Evolutionary conservation across 2,888 invertebrate genomes (phyloP), one percentile per base, ranked within the genome.

Genomic region (Eupithecia subumbrata): DNA sequence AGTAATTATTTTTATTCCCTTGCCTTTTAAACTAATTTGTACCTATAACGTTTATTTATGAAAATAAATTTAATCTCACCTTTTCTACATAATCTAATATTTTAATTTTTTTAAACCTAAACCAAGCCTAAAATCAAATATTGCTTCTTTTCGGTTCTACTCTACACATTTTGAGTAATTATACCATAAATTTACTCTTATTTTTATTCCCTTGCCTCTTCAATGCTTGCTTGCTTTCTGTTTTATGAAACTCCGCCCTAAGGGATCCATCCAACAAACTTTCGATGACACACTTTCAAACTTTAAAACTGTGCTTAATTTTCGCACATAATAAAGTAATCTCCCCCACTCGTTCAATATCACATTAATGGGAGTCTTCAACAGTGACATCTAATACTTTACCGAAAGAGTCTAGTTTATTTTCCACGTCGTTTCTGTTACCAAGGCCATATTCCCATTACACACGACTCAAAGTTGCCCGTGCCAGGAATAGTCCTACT

Each of bases 381-480:
- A 94, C 94, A 94, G 94, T 94, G 91, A 91, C 90, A 93, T 94
- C 93, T 94, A 94, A 94, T 93, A 92, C 91, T 87, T 83, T 86
- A 88, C 87, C 87, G 89, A 92, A 91, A 91, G 90, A 90, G 88
- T 90, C 87, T 85, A 90, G 86, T 87, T 76, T 78, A 68, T 72
- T 60, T 73, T 37, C 70, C 43, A 79, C 73, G 76, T 76, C 75
- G 77, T 74, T 78, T 75, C 76, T 76, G 81, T 82, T 76, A 71
- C 75, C 66, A 77, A 64, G 72, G 64, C 79, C 76, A 82, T 84
- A 82, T 69, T 9, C 18, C 70, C 16, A 71, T 8, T 2, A 0
- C 12, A 77, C 85, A 90, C 85, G 84, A 84, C 85, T 79, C 70
- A 84, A 82, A 86, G 81, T 83, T 78, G 80, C 70, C 69, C 69